Evolutionary conservation across 1,140 invertebrate species (phyloP).

Genomic region (Bombus soroeensis): DNA sequence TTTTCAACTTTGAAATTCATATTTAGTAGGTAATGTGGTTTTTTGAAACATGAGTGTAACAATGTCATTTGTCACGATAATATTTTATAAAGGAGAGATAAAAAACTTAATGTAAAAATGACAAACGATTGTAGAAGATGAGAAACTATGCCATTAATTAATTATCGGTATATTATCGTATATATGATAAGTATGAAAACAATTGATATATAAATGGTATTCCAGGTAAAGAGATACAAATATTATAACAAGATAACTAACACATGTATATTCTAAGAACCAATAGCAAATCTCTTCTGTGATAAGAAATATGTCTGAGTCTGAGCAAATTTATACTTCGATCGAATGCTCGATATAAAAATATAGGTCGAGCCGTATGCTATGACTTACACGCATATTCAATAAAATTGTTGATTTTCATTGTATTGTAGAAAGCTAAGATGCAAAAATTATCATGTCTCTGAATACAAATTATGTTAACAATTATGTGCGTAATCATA

Average conservation of each 20-base stretch:
- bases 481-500: slow-evolving; percentile 20
- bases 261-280: neutral
- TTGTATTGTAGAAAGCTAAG: neutral
- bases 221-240: neutral
- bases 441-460: neutral
- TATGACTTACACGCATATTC: neutral
- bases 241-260: slow-evolving; percentile 32
- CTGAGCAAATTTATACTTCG: slow-evolving; percentile 34
- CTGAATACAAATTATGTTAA: slow-evolving; percentile 11
- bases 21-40: neutral
- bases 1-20: neutral
- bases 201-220: neutral
- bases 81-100: neutral
- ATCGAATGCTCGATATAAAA: slow-evolving; percentile 8
- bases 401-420: slow-evolving; percentile 1
- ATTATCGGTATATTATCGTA: neutral
- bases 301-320: slow-evolving; percentile 25
- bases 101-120: neutral
- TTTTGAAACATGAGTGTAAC: neutral
- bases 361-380: slow-evolving; percentile 22
- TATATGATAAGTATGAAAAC: neutral
- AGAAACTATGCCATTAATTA: neutral
- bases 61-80: neutral
- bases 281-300: neutral
- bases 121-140: neutral